Evolutionary conservation across 1,140 invertebrate species (phyloP).

Genomic region (Dendrolimus punctatus): DNA sequence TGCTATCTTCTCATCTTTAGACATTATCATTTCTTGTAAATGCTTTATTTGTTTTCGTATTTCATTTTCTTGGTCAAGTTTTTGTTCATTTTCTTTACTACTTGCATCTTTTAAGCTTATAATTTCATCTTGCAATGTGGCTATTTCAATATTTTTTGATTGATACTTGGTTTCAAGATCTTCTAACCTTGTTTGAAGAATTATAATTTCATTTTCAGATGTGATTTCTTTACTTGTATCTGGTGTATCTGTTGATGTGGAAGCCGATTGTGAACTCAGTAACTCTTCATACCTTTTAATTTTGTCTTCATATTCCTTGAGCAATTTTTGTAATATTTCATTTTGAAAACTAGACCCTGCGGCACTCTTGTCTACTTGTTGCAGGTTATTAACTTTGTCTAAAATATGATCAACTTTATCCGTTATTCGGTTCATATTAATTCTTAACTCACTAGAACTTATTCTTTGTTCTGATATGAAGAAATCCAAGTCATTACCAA

Average conservation of each 20-base stretch:
- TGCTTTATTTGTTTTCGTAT: conserved; percentile 23
- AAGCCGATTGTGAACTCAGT: conserved; percentile 27
- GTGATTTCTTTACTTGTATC: conserved; percentile 7
- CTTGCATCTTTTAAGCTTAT: conserved; percentile 15
- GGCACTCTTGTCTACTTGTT: conserved; percentile 14
- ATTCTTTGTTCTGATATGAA: conserved; percentile 59
- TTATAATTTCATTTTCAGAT: conserved; percentile 16
- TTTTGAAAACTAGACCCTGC: conserved; percentile 25
- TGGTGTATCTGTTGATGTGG: neutral
- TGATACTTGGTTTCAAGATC: conserved; percentile 17
- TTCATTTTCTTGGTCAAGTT: conserved; percentile 3
- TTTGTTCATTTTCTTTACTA: conserved; percentile 11
- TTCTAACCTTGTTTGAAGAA: conserved; percentile 12
- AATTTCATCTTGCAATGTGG: conserved; percentile 23
- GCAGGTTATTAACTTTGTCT: conserved; percentile 28
- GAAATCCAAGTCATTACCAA: conserved; percentile 27
- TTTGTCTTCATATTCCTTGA: conserved; percentile 55
- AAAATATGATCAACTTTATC: conserved; percentile 48
- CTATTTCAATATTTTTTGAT: conserved; percentile 31
- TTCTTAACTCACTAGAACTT: conserved; percentile 52
- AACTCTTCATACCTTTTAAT: conserved; percentile 47
- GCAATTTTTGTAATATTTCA: conserved; percentile 41
- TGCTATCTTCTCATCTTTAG: conserved; percentile 23
- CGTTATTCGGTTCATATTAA: conserved; percentile 48
- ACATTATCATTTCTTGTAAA: conserved; percentile 20